These are phyloP conservation scores for Acronicta aceris DNA, from an alignment of 2,888 invertebrate genomes.

Conservation along the genomic window DNA sequence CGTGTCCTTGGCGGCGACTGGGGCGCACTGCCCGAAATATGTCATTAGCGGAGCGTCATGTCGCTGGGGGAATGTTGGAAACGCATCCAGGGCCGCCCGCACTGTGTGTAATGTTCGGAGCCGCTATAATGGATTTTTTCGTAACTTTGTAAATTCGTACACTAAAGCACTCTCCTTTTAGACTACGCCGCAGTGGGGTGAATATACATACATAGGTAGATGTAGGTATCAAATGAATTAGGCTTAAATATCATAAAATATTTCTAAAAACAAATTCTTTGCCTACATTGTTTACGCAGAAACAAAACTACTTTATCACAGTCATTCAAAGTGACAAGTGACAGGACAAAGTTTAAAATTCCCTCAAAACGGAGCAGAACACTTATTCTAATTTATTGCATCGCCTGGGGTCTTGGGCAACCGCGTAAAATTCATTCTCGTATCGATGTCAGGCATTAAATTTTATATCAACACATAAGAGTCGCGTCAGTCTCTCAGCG, in stretches of 20 bases:
- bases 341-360: slow-evolving; percentile 38
- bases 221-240: no score
- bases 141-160: no score
- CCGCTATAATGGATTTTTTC: no score
- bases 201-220: no score
- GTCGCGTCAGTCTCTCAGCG: slow-evolving; percentile 43
- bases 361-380: slow-evolving; percentile 26
- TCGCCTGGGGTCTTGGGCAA: slow-evolving; percentile 35
- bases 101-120: background rate
- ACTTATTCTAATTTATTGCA: slow-evolving; percentile 39
- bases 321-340: slow-evolving; percentile 43
- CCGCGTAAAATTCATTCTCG: slow-evolving; percentile 50
- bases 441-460: slow-evolving; percentile 63
- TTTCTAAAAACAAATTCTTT: slow-evolving; percentile 11
- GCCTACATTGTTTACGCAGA: slow-evolving; percentile 19
- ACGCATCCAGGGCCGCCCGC: slow-evolving; percentile 37
- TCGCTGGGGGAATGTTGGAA: slow-evolving; percentile 60
- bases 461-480: slow-evolving; percentile 63
- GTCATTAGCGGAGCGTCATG: slow-evolving; percentile 75
- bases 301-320: slow-evolving; percentile 31
- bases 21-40: slow-evolving; percentile 75
- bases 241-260: background rate
- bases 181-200: no score
- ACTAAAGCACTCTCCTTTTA: no score
- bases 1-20: slow-evolving; percentile 80